These are phyloP conservation scores for Selene dorsalis DNA, from an alignment of 2,797 vertebrate genomes.

Conservation along the genomic window DNA sequence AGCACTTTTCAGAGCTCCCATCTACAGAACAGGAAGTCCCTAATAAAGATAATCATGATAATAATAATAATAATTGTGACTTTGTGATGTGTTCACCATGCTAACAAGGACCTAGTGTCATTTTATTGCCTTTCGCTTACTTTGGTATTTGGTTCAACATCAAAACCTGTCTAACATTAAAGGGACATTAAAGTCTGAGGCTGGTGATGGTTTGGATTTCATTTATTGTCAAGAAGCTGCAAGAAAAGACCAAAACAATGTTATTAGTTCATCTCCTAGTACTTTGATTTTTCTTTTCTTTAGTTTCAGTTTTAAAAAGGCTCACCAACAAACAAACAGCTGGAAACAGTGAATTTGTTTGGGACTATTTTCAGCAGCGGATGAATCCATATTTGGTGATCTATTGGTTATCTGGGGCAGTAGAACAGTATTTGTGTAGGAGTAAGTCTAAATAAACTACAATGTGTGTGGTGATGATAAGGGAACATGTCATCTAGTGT, in stretches of 20 bases:
- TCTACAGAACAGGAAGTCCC: conserved; percentile 31
- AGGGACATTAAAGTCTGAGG: neutral
- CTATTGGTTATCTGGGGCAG: too few relatives aligned
- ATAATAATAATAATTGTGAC: neutral
- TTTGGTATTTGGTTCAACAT: too few relatives aligned
- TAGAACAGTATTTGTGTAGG: too few relatives aligned
- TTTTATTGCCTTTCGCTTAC: neutral
- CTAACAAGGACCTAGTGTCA: neutral
- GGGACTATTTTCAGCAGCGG: neutral
- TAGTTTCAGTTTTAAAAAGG: too few relatives aligned
- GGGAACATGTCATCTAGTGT: neutral
- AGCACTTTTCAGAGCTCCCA: conserved; percentile 32
- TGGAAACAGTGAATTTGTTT: too few relatives aligned
- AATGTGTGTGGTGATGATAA: too few relatives aligned
- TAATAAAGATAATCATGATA: neutral
- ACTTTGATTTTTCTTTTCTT: neutral
- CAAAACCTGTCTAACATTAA: too few relatives aligned
- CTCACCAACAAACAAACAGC: too few relatives aligned
- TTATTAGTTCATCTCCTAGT: neutral
- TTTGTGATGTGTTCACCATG: neutral
- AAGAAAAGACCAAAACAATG: neutral
- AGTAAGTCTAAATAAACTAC: too few relatives aligned
- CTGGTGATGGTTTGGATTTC: neutral
- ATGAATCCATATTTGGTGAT: neutral
- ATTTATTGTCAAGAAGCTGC: neutral